phyloP scores from a whole-genome alignment of 2,113 vertebrate genomes.

The Ameiurus melas region DNA sequence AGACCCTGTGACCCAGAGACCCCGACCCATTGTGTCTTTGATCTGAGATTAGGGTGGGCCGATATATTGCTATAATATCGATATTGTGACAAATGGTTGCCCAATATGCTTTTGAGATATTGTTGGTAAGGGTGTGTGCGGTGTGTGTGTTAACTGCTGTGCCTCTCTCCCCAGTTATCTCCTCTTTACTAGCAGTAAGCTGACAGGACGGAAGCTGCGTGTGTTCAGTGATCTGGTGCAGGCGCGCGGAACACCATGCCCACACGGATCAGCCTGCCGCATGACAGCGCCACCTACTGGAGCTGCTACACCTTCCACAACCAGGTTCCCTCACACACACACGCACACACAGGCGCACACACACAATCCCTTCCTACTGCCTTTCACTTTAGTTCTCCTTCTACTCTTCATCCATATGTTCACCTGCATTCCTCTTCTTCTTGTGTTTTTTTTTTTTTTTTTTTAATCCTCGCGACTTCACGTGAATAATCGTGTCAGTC shows the following conservation, averaged over 20 bases:
- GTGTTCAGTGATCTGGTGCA: constrained; percentile 88
- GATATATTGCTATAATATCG: no score
- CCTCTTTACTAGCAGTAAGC: constrained; percentile 84
- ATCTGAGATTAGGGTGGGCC: not conserved
- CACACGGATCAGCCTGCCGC: constrained; percentile 83
- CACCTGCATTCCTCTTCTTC: not conserved
- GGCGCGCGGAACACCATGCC: constrained; percentile 91
- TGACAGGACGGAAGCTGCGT: constrained; percentile 77
- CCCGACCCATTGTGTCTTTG: not conserved
- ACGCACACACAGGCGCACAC: no score
- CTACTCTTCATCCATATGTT: not conserved
- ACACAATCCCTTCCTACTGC: not conserved
- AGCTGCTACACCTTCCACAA: constrained; percentile 96
- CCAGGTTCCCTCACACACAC: constrained; percentile 74
- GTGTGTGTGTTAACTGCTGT: constrained; percentile 49
- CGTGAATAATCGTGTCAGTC: not conserved
- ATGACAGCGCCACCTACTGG: constrained; percentile 92
- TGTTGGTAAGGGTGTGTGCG: no score
- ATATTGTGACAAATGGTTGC: no score
- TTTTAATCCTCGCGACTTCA: not conserved
- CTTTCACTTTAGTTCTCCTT: not conserved
- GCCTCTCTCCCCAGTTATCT: constrained; percentile 82
- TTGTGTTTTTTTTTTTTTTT: no score
- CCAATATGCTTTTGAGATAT: no score
- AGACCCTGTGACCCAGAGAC: no score